Evolutionary conservation across 2,888 invertebrate species (phyloP).

Genomic region (Leptura quadrifasciata): DNA sequence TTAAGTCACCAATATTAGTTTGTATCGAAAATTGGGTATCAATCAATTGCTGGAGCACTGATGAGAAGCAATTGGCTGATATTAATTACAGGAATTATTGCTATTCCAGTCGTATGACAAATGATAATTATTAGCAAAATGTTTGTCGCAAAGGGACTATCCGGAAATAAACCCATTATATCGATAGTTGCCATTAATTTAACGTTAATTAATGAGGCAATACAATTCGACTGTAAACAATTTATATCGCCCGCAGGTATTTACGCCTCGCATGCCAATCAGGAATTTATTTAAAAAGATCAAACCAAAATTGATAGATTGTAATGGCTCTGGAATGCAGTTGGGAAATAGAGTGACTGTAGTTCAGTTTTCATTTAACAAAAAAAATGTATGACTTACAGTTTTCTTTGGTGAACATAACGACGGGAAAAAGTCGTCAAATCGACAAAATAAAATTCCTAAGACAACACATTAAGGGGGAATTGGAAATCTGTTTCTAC

Average conservation of each 20-base stretch:
- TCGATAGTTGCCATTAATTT: constrained; percentile 48
- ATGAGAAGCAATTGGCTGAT: constrained; percentile 40
- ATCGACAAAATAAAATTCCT: too few relatives aligned
- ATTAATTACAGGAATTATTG: constrained; percentile 43
- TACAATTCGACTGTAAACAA: constrained; percentile 42
- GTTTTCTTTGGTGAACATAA: too few relatives aligned
- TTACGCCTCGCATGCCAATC: constrained; percentile 1
- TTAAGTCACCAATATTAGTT: constrained; percentile 3
- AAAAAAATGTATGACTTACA: too few relatives aligned
- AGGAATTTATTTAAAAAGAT: not conserved
- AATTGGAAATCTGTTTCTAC: too few relatives aligned
- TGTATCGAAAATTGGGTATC: not conserved
- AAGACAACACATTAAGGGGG: too few relatives aligned
- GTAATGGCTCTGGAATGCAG: not conserved
- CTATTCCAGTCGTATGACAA: constrained; percentile 41
- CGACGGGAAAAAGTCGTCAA: too few relatives aligned
- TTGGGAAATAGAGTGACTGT: not conserved
- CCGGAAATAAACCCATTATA: constrained; percentile 44
- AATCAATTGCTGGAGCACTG: not conserved
- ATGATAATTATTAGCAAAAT: constrained; percentile 50
- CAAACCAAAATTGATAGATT: not conserved
- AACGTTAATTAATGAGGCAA: constrained; percentile 41
- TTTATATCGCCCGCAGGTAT: constrained; percentile 37
- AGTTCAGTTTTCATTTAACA: too few relatives aligned
- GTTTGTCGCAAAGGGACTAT: constrained; percentile 47